Evolutionary conservation across 1,140 invertebrate species (phyloP).

Genomic region (Atta cephalotes): DNA sequence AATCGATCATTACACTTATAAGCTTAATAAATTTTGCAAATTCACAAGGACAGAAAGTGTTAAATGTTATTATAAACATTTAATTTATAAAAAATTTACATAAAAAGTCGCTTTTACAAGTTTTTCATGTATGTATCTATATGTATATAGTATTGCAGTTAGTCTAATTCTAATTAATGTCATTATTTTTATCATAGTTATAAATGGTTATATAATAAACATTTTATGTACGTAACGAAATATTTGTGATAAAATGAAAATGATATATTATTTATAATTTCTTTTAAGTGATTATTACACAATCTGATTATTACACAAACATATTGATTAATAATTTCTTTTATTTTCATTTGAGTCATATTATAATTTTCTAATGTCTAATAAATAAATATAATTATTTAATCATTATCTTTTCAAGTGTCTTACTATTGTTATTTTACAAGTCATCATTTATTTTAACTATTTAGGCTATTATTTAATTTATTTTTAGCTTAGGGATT

Average conservation of each 20-base stretch:
- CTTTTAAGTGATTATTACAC: neutral
- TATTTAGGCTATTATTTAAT: neutral
- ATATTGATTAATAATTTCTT: neutral
- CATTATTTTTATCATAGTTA: neutral
- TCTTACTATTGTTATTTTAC: neutral
- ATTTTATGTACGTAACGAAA: neutral
- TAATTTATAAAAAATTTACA: neutral
- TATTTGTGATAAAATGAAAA: neutral
- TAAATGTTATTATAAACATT: neutral
- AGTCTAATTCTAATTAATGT: neutral
- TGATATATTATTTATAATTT: neutral
- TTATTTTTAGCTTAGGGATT: constrained; percentile 14
- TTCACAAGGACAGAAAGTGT: neutral
- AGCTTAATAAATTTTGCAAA: constrained; percentile 4
- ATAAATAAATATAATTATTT: neutral
- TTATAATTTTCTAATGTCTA: neutral
- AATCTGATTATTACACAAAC: too few relatives aligned
- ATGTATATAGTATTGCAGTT: neutral
- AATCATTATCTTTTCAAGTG: neutral
- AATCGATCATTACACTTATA: neutral
- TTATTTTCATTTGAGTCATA: too few relatives aligned
- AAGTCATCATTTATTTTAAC: neutral
- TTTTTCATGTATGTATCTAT: neutral
- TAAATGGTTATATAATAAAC: neutral
- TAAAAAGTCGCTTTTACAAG: neutral